Conservation (phyloP, 2,113 vertebrate genomes). For the Isichthys henryi region DNA sequence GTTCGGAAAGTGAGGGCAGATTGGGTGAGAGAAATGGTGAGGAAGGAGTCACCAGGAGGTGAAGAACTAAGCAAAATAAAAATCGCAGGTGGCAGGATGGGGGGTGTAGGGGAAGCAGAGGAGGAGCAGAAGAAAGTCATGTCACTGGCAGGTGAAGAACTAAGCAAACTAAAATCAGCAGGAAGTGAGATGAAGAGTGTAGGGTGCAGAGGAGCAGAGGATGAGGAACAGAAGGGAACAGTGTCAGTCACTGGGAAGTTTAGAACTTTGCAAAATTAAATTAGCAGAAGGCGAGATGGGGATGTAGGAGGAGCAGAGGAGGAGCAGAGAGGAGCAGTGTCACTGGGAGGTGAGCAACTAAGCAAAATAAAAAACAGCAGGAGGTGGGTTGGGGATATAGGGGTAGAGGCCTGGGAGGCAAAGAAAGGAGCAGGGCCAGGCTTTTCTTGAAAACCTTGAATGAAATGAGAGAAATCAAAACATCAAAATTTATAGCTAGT, state of each 20-base stretch:
- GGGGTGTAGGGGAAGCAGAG: neutral
- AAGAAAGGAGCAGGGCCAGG: neutral
- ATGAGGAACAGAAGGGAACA: neutral
- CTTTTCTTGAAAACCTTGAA: conserved; percentile 22
- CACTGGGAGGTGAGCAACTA: neutral
- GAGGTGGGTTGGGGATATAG: neutral
- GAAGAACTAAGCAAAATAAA: neutral
- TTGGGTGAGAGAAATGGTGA: neutral
- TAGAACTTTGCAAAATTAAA: neutral
- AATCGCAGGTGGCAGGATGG: neutral
- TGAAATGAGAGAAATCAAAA: neutral
- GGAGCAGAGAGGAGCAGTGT: neutral
- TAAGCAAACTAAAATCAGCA: neutral
- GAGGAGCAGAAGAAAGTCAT: neutral
- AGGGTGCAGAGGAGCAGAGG: neutral
- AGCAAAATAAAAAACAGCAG: neutral
- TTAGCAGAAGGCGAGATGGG: neutral
- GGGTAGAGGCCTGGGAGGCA: neutral
- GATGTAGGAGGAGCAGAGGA: neutral
- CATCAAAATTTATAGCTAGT: neutral
- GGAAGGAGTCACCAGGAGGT: neutral
- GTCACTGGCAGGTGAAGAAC: neutral
- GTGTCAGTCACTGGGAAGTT: neutral
- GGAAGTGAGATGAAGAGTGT: neutral
- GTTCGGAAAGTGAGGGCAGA: neutral